Conservation (phyloP, 1,140 invertebrate species). For the Sitodiplosis mosellana region DNA sequence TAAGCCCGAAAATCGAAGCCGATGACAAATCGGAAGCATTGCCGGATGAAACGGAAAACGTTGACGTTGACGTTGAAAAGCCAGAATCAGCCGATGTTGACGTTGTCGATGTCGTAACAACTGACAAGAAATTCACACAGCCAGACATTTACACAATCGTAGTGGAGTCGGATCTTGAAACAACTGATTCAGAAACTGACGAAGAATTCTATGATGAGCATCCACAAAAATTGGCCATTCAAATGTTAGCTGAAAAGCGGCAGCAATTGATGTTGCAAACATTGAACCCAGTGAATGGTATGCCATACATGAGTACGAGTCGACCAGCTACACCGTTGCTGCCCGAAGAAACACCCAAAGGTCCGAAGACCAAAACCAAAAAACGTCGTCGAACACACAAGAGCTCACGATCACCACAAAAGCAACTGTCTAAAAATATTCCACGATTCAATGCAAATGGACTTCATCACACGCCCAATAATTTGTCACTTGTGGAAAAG, state of each 20-base stretch:
- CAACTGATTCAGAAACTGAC: constrained; percentile 63
- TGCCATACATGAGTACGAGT: constrained; percentile 31
- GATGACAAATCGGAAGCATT: not conserved
- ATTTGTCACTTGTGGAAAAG: too few species aligned
- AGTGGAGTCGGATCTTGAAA: constrained; percentile 62
- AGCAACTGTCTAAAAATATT: too few species aligned
- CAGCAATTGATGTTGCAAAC: constrained; percentile 42
- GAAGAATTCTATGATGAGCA: constrained; percentile 72
- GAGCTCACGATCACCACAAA: not conserved
- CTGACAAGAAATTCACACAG: constrained; percentile 6
- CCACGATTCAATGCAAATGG: too few species aligned
- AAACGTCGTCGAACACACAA: constrained; percentile 35
- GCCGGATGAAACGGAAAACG: not conserved
- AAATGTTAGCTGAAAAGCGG: constrained; percentile 49
- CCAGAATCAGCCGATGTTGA: constrained; percentile 8
- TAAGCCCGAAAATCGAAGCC: not conserved
- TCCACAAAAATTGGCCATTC: constrained; percentile 49
- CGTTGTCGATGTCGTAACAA: constrained; percentile 7
- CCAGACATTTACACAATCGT: constrained; percentile 16
- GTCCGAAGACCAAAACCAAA: constrained; percentile 35
- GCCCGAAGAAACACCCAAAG: constrained; percentile 22
- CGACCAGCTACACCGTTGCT: constrained; percentile 33
- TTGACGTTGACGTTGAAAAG: constrained; percentile 5
- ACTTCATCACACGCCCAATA: too few species aligned
- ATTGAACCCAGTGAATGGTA: constrained; percentile 37